A percentile compares a stretch with the other conserved stretches of the same genome.
phyloP scores from a whole-genome alignment of 1,140 invertebrate genomes.

The Lordiphosa clarofinis region DNA sequence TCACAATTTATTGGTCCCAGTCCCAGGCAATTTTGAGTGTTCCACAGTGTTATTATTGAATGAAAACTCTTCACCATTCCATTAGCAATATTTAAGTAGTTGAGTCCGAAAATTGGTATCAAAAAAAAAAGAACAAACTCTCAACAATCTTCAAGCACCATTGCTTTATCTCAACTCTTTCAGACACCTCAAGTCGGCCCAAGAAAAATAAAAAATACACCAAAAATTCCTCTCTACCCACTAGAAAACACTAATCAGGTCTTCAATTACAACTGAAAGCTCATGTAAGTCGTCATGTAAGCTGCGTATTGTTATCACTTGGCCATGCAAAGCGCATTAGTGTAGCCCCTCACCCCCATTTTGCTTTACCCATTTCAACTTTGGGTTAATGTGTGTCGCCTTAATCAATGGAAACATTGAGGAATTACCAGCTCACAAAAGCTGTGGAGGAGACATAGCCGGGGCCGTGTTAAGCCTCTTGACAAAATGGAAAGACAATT shows the following conservation, averaged over 20 bases:
- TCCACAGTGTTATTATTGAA: too few relatives aligned
- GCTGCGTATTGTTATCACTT: slow-evolving; percentile 44
- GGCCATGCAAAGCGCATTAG: slow-evolving; percentile 62
- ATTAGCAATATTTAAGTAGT: too few relatives aligned
- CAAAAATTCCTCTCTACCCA: too few relatives aligned
- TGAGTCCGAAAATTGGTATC: too few relatives aligned
- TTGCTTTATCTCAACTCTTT: too few relatives aligned
- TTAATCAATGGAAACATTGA: slow-evolving; percentile 61
- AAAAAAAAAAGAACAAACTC: too few relatives aligned
- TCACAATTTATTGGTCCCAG: too few relatives aligned
- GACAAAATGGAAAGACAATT: slow-evolving; percentile 65
- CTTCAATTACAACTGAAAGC: slow-evolving; percentile 68
- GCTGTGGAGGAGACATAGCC: background rate
- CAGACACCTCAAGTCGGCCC: background rate
- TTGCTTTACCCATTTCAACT: slow-evolving; percentile 54
- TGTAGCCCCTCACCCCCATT: slow-evolving; percentile 16
- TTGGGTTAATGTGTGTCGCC: slow-evolving; percentile 65
- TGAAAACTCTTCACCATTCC: too few relatives aligned
- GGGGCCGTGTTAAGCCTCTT: slow-evolving; percentile 54
- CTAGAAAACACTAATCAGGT: slow-evolving; percentile 19
- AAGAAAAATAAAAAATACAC: background rate
- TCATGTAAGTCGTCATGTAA: slow-evolving; percentile 70
- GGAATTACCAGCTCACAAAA: slow-evolving; percentile 44
- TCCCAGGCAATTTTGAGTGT: too few relatives aligned
- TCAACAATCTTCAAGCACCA: too few relatives aligned